Percentiles rank a stretch among this genome's conserved stretches.
Evolutionary conservation across 2,113 vertebrate species (phyloP).

Genomic region (Penelope pileata): DNA sequence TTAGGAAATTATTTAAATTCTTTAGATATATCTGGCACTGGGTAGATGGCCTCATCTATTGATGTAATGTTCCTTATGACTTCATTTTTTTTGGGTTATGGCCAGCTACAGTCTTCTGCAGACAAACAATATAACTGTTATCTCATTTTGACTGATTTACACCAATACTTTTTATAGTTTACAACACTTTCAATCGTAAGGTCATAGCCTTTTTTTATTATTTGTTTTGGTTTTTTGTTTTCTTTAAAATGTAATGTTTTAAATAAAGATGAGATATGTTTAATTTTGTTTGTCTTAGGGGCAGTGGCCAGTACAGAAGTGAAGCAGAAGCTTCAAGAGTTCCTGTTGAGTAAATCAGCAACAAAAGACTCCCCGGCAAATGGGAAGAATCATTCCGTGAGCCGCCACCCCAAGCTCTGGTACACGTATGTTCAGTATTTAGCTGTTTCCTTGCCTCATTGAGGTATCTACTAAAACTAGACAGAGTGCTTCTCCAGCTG

Average conservation of each 20-base stretch:
- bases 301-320: slow-evolving; percentile 97
- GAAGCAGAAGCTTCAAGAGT: slow-evolving; percentile 99
- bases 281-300: slow-evolving; percentile 81
- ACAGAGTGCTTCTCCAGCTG: not conserved
- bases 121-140: not conserved
- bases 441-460: not conserved
- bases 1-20: slow-evolving; percentile 57
- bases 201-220: not conserved
- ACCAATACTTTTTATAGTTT: not conserved
- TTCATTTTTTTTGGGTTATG: slow-evolving; percentile 5
- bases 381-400: slow-evolving; percentile 86
- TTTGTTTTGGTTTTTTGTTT: not conserved
- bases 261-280: not conserved
- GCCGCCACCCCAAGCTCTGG: slow-evolving; percentile 94
- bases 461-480: not conserved
- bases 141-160: slow-evolving; percentile 27
- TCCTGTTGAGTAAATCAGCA: slow-evolving; percentile 96
- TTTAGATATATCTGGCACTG: slow-evolving; percentile 36
- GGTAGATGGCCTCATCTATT: slow-evolving; percentile 26
- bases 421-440: slow-evolving; percentile 87
- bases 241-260: not conserved
- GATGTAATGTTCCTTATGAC: slow-evolving; percentile 32
- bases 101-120: not conserved
- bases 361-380: slow-evolving; percentile 87
- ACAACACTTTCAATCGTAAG: not conserved